Evolutionary conservation across 2,888 invertebrate species (phyloP), one percentile per base, ranked within the genome.

Genomic region (Cantharis rustica): DNA sequence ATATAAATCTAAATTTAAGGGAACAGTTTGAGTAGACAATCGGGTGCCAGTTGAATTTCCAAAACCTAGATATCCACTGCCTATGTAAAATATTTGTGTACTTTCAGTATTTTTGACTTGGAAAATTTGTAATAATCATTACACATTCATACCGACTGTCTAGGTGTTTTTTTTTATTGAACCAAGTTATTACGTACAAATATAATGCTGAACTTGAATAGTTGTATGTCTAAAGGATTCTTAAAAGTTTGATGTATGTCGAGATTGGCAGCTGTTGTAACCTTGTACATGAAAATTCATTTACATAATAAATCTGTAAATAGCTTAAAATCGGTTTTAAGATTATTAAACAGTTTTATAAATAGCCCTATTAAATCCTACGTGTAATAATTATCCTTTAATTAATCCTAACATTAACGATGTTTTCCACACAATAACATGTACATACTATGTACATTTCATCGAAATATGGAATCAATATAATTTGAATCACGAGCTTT

Each of bases 1-100:
- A 66, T 23, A 20, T 66, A 47, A 47, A 47, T 66, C 69, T 73
- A 73, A 73, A 69, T 68, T 73, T 73, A 73, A 16, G 15, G 31
- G 15, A 61, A 61, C 62, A 17, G 73, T 61, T 69, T 71, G 61
- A 61, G 68, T 69, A 73, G 73, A 73, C 73, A 69, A 61, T 11
- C 26, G 61, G 73, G 73, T 73, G 73, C 73, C 73, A 61, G 79
- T 76, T 75, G 75, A 74, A 64, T 68, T 47, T 47, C 7, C 5
- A 7, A 47, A 47, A 47, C 47, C n/a, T 47, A 5, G n/a, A 47
- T 47, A 47, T n/a, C 47, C 47, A 47, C n/a, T 47, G n/a, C n/a
- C 47, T 47, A n/a, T 47, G n/a, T n/a, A n/a, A 47, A n/a, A 47
- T 47, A 47, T n/a, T 47, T n/a, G n/a, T 47, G 1, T n/a, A 47